Base-by-base conservation (phyloP, 2,113 vertebrate genomes). In the Osmerus mordax region DNA sequence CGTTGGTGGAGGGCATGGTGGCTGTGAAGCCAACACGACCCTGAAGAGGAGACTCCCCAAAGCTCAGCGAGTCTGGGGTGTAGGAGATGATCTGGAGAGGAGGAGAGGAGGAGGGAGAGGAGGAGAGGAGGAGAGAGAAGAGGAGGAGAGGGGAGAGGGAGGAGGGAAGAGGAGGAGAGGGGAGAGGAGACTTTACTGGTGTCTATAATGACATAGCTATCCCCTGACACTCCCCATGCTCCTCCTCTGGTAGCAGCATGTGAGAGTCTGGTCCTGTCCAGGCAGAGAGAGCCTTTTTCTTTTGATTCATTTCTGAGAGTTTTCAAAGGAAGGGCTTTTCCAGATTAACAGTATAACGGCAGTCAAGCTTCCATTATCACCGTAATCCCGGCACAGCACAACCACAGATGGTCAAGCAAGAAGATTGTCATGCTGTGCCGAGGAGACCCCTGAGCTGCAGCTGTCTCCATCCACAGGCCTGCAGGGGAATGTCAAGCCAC, bases 21-120 rank as follows among this genome's bases (percentile, higher is more conserved):
- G 81, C 0, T 4, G 80, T 29, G 79, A 99, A 94, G 0, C 90
- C 87, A 0, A 90, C 76, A 0, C 94, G 92, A 9, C 76, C 67
- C 12, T 53, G 79, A 52, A 91, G 93, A 25, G 83, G 83, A 0
- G 65, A 13, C 65, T 69, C 79, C 19, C 83, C 78, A 11, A 84
- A 28, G 2, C 73, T 84, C 0, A 70, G 16, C 0, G 0, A 1
- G 3, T 74, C 87, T 0, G 75, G 75, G 51, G 90, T 77, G 84
- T 90, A 94, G 1, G 89, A 73, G 81, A 97, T 81, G 67, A 97
- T 83, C 95, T 97, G 86, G 0, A 67, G 0, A 9, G 36, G 28
- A 65, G 25, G 28, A 14, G 2, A 18, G 47, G 14, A 56, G 36
- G 5, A 62, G 5, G 5, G 16, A 52, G 3, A 41, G n/a, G 64